Percentiles rank a stretch among this genome's conserved stretches.
Evolutionary conservation across 2,113 vertebrate genomes (phyloP).

Genomic region (Urocolius indicus): DNA sequence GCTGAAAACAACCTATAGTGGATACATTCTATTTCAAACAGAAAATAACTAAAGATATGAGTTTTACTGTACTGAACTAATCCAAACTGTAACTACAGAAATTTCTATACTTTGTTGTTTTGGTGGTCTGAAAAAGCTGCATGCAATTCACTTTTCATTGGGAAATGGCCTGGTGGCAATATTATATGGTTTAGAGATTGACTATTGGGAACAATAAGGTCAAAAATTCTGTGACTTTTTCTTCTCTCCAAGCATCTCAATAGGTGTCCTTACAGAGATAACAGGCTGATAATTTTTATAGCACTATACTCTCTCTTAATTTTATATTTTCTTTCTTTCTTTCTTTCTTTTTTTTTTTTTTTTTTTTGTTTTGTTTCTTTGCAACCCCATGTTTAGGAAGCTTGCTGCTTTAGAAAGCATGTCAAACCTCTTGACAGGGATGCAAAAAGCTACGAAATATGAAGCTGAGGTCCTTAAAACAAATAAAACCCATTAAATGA

Average conservation of each 20-base stretch:
- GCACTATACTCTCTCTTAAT: neutral
- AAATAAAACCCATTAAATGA: neutral
- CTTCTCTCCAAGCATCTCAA: neutral
- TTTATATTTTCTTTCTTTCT: neutral
- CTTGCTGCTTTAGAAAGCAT: neutral
- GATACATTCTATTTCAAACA: neutral
- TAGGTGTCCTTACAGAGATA: neutral
- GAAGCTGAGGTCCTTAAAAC: neutral
- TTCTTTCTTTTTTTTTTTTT: rapidly evolving
- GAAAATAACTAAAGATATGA: neutral
- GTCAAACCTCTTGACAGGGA: rapidly evolving
- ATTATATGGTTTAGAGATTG: neutral
- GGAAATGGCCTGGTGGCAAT: neutral
- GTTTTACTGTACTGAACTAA: neutral
- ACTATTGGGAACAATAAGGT: neutral
- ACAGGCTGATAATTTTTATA: neutral
- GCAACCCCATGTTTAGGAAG: neutral
- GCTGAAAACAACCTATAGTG: neutral
- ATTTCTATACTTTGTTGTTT: neutral
- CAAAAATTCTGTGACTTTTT: neutral
- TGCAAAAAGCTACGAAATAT: neutral
- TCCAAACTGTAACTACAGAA: neutral
- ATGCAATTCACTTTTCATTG: neutral
- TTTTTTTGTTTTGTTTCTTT: neutral
- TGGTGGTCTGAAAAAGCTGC: neutral